These are phyloP conservation scores for Steinernema khuongi DNA, from an alignment of 1,140 invertebrate genomes.

Conservation along the genomic window DNA sequence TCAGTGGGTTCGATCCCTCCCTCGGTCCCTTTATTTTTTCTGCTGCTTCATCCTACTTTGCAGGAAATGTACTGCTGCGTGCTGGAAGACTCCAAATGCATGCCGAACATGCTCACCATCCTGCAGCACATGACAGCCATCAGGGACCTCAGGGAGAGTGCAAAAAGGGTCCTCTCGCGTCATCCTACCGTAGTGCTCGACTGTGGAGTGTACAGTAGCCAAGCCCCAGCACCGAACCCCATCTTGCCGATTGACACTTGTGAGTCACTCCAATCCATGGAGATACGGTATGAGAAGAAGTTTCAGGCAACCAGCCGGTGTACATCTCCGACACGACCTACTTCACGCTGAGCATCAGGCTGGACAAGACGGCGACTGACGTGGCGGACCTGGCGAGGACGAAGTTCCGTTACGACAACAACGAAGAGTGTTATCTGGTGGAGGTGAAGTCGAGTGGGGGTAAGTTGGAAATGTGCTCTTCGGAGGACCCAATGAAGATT, in stretches of 20 bases:
- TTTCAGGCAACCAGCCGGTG: constrained; percentile 74
- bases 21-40: no score
- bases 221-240: constrained; percentile 54
- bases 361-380: constrained; percentile 70
- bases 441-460: constrained; percentile 73
- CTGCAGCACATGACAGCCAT: constrained; percentile 43
- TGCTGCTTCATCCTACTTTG: no score
- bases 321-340: constrained; percentile 81
- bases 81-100: constrained; percentile 68
- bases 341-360: constrained; percentile 71
- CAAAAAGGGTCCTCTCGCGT: constrained; percentile 45
- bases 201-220: constrained; percentile 46
- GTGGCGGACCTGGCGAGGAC: constrained; percentile 72
- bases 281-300: constrained; percentile 37
- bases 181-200: constrained; percentile 51
- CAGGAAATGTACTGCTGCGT: constrained; percentile 70
- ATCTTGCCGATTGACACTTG: constrained; percentile 56
- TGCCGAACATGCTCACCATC: constrained; percentile 45
- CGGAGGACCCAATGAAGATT: no score
- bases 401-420: constrained; percentile 64
- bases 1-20: no score
- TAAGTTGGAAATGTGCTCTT: no score
- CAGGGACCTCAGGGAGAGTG: constrained; percentile 41
- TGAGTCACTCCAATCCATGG: constrained; percentile 34
- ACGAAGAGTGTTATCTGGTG: constrained; percentile 65